Base-by-base conservation (phyloP, 2,888 invertebrate species). In the Apocheima hispidaria region DNA sequence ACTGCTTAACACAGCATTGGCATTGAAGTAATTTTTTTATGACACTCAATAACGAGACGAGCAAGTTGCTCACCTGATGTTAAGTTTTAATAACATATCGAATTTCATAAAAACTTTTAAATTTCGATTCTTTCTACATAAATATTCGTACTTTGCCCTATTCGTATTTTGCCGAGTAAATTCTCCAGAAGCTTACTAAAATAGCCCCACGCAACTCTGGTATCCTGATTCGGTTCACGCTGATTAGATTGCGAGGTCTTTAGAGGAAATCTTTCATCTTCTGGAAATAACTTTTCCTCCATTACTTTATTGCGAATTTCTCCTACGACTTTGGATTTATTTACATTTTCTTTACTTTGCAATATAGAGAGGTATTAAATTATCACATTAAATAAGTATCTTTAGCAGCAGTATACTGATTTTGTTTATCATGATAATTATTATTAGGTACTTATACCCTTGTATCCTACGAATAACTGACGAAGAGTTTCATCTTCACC, bases 191-290 rank as follows among this genome's bases (percentile, higher is more conserved):
- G 52, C 20, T 51, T 53, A 48, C 38, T 44, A 36, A 43, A 50
- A 50, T 20, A 40, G 41, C 40, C 46, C 26, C 43, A 44, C 30
- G 38, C 54, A 38, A 28, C 41, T 33, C 28, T 30, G 18, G 30
- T 38, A 30, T 38, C 57, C 51, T 46, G 60, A 54, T 51, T 55
- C 51, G 16, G 55, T 55, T 51, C 43, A 5, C 30, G 51, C 51
- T 60, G 60, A 61, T 61, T 57, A 62, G 62, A 62, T 57, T 62
- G 49, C 52, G 52, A 57, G 35, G 52, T 53, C 14, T 49, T 60
- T 55, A 46, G 43, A 55, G 49, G 52, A 51, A 54, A 54, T 61
- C 57, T 51, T 55, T 53, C 58, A 55, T 54, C 50, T 54, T 58
- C 46, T 38, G 49, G 41, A 49, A 61, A 62, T 57, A 49, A 41